These are phyloP conservation scores for Crotalus viridis DNA, from an alignment of 2,113 vertebrate genomes.

Conservation along the genomic window DNA sequence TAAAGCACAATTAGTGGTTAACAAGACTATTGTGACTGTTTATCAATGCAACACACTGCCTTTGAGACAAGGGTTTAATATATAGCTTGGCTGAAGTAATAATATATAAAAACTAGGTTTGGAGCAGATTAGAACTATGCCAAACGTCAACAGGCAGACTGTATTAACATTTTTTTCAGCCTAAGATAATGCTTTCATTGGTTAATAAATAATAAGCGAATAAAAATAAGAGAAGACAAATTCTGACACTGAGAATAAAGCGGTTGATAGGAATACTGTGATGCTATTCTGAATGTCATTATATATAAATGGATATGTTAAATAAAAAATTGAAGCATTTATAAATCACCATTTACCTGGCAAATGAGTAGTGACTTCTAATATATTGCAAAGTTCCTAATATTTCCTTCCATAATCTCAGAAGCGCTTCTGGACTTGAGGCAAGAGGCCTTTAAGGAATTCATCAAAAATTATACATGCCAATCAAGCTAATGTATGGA, in stretches of 20 bases:
- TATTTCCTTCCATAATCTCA: neutral
- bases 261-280: neutral
- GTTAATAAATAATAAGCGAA: neutral
- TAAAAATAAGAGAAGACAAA: neutral
- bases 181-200: neutral
- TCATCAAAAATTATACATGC: neutral
- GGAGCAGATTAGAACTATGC: neutral
- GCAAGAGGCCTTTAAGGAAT: neutral
- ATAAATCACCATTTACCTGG: neutral
- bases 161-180: neutral
- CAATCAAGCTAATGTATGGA: neutral
- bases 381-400: neutral
- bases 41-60: neutral
- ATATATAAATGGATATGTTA: neutral
- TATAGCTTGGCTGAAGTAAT: neutral
- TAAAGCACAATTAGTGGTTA: neutral
- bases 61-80: neutral
- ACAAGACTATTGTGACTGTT: neutral
- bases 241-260: neutral
- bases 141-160: neutral
- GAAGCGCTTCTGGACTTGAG: neutral
- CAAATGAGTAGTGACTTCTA: neutral
- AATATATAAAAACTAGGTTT: neutral
- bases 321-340: neutral
- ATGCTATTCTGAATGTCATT: neutral